phyloP scores from a whole-genome alignment of 2,888 invertebrate species.

The Drosophila subquinaria region DNA sequence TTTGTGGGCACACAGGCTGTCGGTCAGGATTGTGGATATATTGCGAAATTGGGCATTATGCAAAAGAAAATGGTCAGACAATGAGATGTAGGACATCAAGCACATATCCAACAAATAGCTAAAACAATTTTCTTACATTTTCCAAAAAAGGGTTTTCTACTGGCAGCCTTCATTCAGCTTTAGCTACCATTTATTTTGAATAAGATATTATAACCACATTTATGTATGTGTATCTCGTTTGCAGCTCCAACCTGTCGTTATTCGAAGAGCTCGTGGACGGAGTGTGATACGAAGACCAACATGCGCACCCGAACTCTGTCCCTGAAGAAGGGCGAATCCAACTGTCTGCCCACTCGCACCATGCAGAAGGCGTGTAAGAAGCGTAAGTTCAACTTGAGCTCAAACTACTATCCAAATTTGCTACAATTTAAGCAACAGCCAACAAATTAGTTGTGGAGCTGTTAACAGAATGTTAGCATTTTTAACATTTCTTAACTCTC shows the following conservation, averaged over 20 bases:
- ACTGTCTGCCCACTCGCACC: slow-evolving; percentile 92
- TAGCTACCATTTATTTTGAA: slow-evolving; percentile 25
- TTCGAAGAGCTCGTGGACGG: slow-evolving; percentile 93
- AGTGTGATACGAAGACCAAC: slow-evolving; percentile 94
- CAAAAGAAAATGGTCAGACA: slow-evolving; percentile 38
- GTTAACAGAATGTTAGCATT: slow-evolving; percentile 9
- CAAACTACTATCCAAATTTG: background rate
- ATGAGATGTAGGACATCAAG: slow-evolving; percentile 36
- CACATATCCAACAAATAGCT: slow-evolving; percentile 29
- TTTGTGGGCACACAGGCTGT: slow-evolving; percentile 24
- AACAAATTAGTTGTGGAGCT: too few species aligned
- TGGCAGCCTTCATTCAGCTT: slow-evolving; percentile 20
- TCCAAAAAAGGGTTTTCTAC: slow-evolving; percentile 33
- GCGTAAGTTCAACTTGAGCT: slow-evolving; percentile 87
- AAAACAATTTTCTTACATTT: slow-evolving; percentile 46
- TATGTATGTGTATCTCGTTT: slow-evolving; percentile 4
- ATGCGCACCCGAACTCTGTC: slow-evolving; percentile 92
- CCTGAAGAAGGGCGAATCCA: slow-evolving; percentile 93
- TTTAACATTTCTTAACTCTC: background rate
- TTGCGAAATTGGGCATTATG: slow-evolving; percentile 43
- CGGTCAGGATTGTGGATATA: slow-evolving; percentile 26
- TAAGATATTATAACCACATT: slow-evolving; percentile 13
- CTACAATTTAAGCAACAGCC: background rate
- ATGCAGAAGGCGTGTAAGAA: slow-evolving; percentile 97
- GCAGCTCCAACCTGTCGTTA: slow-evolving; percentile 91